A percentile compares a stretch with the other conserved stretches of the same genome.
phyloP scores from a whole-genome alignment of 1,140 invertebrate genomes.

The Brachionus plicatilis region DNA sequence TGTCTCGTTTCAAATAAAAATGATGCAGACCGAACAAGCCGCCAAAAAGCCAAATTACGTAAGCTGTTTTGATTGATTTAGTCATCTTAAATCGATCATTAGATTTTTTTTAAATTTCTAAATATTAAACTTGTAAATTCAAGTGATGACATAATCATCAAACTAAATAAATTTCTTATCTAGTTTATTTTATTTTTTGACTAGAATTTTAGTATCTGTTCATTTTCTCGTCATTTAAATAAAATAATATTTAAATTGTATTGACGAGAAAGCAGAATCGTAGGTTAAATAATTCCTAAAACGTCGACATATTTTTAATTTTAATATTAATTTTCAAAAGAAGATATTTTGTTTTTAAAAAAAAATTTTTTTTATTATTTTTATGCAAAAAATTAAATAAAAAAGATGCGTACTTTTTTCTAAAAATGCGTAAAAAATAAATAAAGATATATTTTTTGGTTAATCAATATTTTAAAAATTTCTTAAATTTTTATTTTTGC shows the following conservation, averaged over 20 bases:
- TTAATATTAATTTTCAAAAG: no score
- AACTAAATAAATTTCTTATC: background rate
- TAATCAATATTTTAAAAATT: no score
- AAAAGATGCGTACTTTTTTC: no score
- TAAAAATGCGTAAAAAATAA: no score
- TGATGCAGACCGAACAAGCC: slow-evolving; percentile 82
- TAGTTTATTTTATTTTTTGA: background rate
- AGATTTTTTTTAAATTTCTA: background rate
- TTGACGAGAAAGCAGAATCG: background rate
- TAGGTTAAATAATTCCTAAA: background rate
- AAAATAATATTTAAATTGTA: background rate
- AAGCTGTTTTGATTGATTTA: slow-evolving; percentile 69
- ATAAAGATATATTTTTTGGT: no score
- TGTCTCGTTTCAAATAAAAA: slow-evolving; percentile 77
- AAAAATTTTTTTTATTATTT: no score
- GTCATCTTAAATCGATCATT: slow-evolving; percentile 43
- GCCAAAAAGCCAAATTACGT: slow-evolving; percentile 76
- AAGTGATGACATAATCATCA: background rate
- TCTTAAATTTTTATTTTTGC: no score
- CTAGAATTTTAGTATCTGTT: background rate
- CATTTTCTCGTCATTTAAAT: background rate
- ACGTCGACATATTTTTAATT: background rate
- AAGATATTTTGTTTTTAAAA: background rate
- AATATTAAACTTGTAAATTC: background rate
- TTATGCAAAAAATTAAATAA: no score